Conservation (phyloP, 2,113 vertebrate genomes). For the Melanerpes aurifrons region DNA sequence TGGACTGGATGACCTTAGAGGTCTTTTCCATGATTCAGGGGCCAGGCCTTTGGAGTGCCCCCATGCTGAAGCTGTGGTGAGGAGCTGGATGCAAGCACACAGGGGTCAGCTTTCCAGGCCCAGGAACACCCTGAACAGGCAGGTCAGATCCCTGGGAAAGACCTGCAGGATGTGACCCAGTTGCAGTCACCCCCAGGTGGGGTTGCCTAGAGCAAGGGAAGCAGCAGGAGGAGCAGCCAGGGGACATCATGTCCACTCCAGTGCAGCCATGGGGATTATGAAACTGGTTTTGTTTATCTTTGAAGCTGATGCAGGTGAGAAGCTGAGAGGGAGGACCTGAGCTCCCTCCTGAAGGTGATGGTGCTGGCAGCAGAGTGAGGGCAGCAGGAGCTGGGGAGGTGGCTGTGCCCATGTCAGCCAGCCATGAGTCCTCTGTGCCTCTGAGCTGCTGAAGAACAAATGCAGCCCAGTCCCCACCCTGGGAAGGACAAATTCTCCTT, state of each 20-base stretch:
- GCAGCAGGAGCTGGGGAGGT: not conserved
- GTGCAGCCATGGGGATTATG: not conserved
- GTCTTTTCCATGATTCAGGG: too few relatives aligned
- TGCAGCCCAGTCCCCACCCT: not conserved
- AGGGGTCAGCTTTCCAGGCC: fast-evolving
- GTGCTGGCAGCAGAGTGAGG: fast-evolving
- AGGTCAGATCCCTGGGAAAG: not conserved
- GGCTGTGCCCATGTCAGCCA: fast-evolving
- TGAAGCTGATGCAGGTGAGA: fast-evolving
- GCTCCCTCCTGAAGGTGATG: not conserved
- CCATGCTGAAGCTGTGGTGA: too few relatives aligned
- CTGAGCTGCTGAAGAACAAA: not conserved
- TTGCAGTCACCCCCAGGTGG: not conserved
- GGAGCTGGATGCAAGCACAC: not conserved
- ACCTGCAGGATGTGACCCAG: not conserved
- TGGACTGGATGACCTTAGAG: too few relatives aligned
- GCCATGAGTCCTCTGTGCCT: not conserved
- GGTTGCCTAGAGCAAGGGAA: not conserved
- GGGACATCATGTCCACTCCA: fast-evolving
- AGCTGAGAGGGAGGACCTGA: not conserved
- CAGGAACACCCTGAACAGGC: not conserved
- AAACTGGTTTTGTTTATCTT: not conserved
- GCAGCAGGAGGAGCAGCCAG: not conserved
- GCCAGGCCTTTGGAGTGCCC: not conserved
- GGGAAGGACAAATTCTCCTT: not conserved